Conservation (phyloP, 2,113 vertebrate species). For the Chaenogobius annularis region DNA sequence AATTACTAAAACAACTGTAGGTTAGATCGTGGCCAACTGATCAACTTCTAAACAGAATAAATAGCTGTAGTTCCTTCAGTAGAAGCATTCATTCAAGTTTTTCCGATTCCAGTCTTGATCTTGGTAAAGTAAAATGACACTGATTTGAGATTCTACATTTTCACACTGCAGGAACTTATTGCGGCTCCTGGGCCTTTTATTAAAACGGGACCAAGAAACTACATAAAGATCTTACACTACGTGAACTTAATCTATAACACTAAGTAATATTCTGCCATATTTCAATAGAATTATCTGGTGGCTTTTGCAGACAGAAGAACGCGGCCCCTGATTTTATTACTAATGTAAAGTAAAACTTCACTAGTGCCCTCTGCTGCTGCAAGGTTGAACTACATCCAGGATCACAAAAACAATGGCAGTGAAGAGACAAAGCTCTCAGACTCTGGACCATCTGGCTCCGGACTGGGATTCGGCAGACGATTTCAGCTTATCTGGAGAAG, state of each 20-base stretch:
- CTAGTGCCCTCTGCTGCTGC: conserved; percentile 75
- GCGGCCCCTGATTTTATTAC: not conserved
- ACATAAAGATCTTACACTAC: too few species aligned
- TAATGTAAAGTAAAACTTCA: conserved; percentile 52
- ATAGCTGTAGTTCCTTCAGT: not conserved
- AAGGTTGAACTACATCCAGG: conserved; percentile 34
- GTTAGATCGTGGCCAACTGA: not conserved
- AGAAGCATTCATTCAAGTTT: not conserved
- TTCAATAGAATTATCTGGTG: not conserved
- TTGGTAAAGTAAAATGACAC: not conserved
- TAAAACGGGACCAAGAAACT: too few species aligned
- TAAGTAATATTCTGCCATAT: not conserved
- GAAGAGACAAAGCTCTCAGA: conserved; percentile 46
- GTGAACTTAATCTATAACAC: too few species aligned
- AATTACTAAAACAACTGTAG: not conserved
- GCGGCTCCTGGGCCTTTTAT: not conserved
- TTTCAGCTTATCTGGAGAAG: conserved; percentile 50
- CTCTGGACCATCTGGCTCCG: conserved; percentile 60
- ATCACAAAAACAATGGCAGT: conserved; percentile 34
- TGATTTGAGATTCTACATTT: not conserved
- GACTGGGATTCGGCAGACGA: conserved; percentile 43
- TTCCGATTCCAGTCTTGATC: not conserved
- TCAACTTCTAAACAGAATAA: not conserved
- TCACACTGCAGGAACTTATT: not conserved
- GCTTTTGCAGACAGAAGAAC: not conserved